These are phyloP conservation scores for Neodiprion virginianus DNA, from an alignment of 1,140 invertebrate species.

Conservation along the genomic window DNA sequence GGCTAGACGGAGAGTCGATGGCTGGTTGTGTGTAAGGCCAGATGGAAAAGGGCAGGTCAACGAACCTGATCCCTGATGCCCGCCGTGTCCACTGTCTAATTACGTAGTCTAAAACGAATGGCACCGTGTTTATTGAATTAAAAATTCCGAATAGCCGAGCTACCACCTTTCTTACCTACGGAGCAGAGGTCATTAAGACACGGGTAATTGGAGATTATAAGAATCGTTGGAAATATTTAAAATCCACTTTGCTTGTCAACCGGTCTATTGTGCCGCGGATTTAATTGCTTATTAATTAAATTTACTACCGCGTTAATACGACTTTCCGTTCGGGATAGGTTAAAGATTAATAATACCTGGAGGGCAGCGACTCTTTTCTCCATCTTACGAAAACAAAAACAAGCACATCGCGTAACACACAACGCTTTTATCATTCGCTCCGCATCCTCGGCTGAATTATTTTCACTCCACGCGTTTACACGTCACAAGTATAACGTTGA, in stretches of 20 bases:
- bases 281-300: conserved; percentile 14
- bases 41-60: neutral
- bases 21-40: too few species aligned
- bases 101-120: conserved; percentile 7
- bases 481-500: too few species aligned
- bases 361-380: neutral
- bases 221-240: conserved; percentile 12
- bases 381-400: neutral
- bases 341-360: neutral
- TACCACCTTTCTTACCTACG: neutral
- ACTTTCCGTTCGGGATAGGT: neutral
- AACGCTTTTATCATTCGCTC: neutral
- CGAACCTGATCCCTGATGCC: neutral
- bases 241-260: conserved; percentile 1
- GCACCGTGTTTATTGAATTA: neutral
- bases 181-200: neutral
- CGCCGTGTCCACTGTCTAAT: neutral
- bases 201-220: conserved; percentile 11
- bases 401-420: neutral
- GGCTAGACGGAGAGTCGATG: too few species aligned
- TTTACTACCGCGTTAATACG: conserved; percentile 9
- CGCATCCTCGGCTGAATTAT: neutral
- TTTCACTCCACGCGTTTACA: too few species aligned
- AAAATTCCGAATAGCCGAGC: conserved; percentile 3
- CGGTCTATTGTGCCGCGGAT: neutral